phyloP scores from a whole-genome alignment of 2,888 invertebrate species.

The Uropetala carovei region DNA sequence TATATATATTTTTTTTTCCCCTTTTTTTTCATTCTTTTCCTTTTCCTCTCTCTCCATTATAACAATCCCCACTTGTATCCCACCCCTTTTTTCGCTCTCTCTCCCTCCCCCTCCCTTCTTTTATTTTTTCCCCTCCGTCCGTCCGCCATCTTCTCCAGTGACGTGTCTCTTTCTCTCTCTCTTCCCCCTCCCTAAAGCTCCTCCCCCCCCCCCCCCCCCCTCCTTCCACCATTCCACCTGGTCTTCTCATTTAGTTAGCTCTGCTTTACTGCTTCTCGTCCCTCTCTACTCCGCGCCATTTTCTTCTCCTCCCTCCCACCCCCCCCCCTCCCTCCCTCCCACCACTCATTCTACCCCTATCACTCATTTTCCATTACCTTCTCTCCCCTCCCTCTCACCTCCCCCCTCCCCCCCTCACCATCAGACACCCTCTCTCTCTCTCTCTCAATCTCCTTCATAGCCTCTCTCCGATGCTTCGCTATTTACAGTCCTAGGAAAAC shows the following conservation, averaged over 20 bases:
- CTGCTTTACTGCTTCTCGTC: slow-evolving; percentile 1
- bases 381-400: background rate
- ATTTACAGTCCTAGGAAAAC: too few species aligned
- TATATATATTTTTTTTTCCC: too few species aligned
- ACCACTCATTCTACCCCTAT: too few species aligned
- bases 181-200: too few species aligned
- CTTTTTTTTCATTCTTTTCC: background rate
- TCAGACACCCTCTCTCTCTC: too few species aligned
- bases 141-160: background rate
- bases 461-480: background rate
- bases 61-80: too few species aligned
- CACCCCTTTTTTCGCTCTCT: background rate
- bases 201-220: background rate
- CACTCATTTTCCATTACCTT: too few species aligned
- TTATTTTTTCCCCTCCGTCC: slow-evolving; percentile 9
- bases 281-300: background rate
- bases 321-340: background rate
- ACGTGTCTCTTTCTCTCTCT: background rate
- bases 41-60: background rate
- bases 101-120: background rate
- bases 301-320: background rate
- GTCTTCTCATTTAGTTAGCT: slow-evolving; percentile 21
- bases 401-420: too few species aligned
- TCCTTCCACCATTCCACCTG: slow-evolving; percentile 13
- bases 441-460: background rate